Evolutionary conservation across 1,140 invertebrate species (phyloP), one percentile per base, ranked within the genome.

Genomic region (Rhynchophorus ferrugineus): DNA sequence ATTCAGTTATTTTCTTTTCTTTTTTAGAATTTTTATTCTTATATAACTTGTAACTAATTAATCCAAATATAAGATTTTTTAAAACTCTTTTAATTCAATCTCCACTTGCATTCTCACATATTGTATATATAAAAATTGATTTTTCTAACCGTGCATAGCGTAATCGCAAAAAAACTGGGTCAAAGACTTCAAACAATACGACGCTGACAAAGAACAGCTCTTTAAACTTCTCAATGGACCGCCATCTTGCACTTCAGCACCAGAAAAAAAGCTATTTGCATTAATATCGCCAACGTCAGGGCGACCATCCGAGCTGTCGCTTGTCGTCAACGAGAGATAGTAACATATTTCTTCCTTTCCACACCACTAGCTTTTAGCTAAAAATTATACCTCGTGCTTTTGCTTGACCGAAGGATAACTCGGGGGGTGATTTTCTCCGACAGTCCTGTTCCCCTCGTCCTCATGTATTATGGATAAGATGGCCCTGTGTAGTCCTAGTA

Each of bases 321-420:
- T 29, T 51, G 57, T 56, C 58, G 58, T 54, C 60, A 55, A 24
- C 49, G 34, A 20, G 52, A 60, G 60, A 63, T 52, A 58, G 52
- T 63, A 61, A 63, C 62, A 63, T 63, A 63, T 63, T 63, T 61
- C 56, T 57, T 61, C 46, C 45, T 54, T 63, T 63, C 58, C 61
- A 48, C 50, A 49, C 60, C 49, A 62, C 47, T 58, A 54, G 49
- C 24, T 56, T 58, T 45, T 45, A 54, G 57, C 59, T 60, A 61
- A 63, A 63, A 63, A 63, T 63, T 61, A 63, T 63, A 60, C 58
- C 51, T 60, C 50, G 41, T 50, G 57, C 57, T 47, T 47, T 47
- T 21, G 45, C 58, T 61, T 63, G 62, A 63, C 62, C 62, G 54
- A 50, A 54, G 55, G 57, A 59, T 52, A 63, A 56, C 54, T 58